These are phyloP conservation scores for Myotis brandtii DNA, from an alignment of 2,113 vertebrate genomes.

Conservation along the genomic window DNA sequence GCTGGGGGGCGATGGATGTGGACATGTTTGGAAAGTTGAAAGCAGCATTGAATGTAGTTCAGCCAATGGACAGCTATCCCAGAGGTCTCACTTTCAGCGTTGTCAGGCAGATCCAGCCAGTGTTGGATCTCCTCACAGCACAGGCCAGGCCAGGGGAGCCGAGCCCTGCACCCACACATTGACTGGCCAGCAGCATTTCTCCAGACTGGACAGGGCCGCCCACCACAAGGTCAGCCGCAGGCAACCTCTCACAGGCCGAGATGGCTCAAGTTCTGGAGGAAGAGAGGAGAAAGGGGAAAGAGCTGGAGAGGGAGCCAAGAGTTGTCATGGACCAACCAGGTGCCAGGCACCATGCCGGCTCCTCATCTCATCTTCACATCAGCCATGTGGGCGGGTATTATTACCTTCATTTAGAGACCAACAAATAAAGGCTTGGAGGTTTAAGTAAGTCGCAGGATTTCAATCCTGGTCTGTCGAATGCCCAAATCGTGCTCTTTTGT, in stretches of 20 bases:
- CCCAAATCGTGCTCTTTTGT: neutral
- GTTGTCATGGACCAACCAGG: neutral
- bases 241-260: neutral
- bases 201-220: neutral
- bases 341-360: neutral
- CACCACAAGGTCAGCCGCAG: neutral
- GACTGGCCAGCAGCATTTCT: neutral
- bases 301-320: neutral
- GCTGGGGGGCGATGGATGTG: neutral
- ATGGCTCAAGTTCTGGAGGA: neutral
- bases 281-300: neutral
- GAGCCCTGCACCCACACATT: neutral
- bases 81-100: neutral
- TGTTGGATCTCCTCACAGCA: neutral
- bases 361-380: neutral
- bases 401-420: neutral
- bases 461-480: neutral
- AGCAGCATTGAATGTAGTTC: neutral
- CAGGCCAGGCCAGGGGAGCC: neutral
- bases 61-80: neutral
- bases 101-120: neutral
- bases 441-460: neutral
- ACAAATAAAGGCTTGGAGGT: neutral
- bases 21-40: neutral
- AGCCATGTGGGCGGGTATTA: rapidly evolving